Evolutionary conservation across 2,888 invertebrate species (phyloP), one percentile per base, ranked within the genome.

Genomic region (Zootermopsis nevadensis): DNA sequence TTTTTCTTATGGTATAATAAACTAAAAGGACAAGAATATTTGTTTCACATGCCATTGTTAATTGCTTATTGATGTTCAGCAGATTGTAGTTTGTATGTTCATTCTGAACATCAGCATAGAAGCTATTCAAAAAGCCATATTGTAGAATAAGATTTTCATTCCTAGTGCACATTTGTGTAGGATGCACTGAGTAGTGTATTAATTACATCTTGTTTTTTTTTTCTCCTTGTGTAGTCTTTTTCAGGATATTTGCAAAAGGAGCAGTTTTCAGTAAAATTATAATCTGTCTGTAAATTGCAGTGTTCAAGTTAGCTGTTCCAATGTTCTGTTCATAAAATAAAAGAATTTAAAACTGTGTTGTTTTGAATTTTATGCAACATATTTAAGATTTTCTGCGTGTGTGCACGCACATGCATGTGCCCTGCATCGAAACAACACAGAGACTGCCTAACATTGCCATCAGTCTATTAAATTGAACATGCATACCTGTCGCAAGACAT

Each of bases 41-140:
- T 74, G 33, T 69, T 38, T 38, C 24, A 33, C 10, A 38, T 24
- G 38, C n/a, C 74, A 38, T 38, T 24, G 31, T 22, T 33, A 2
- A 69, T 22, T 74, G 24, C 31, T 74, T 74, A 27, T 72, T 31
- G 72, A 35, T 24, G 7, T 35, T 35, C 15, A 72, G 7, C 22
- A 19, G 7, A 35, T 35, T 8, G 8, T 42, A 38, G n/a, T n/a
- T n/a, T 74, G 74, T 38, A 8, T 74, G 42, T 38, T 74, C 7
- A 38, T 74, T 74, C 38, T 74, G 38, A 74, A 74, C n/a, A 42
- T 74, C 38, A 8, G 19, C 24, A 24, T 74, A 74, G 38, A 27
- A n/a, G n/a, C 12, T 60, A 12, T 12, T 60, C 60, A n/a, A n/a
- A 27, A n/a, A n/a, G 60, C 60, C 27, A 27, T 7, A 60, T 8